Conservation (phyloP, 2,113 vertebrate genomes). For the Naja naja region DNA sequence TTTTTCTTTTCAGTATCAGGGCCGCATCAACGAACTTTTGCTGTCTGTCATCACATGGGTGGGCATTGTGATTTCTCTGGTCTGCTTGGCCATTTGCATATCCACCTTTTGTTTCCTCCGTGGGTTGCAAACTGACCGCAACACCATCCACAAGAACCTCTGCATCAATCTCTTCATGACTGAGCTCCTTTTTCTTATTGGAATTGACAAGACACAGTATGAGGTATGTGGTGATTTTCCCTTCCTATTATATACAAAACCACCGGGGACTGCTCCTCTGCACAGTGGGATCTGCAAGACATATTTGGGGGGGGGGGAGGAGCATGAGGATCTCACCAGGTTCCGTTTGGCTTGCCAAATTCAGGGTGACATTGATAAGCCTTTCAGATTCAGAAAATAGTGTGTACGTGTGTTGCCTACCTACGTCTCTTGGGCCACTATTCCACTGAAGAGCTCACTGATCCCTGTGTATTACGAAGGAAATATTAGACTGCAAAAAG, state of each 20-base stretch:
- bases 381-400: background rate
- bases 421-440: background rate
- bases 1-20: constrained; percentile 73
- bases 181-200: constrained; percentile 92
- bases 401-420: too few species aligned
- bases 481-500: background rate
- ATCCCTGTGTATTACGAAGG: background rate
- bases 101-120: constrained; percentile 95
- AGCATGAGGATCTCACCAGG: background rate
- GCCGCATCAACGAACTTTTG: constrained; percentile 85
- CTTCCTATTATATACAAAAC: background rate
- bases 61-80: constrained; percentile 90
- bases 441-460: background rate
- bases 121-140: constrained; percentile 89
- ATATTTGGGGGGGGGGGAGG: background rate
- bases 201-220: constrained; percentile 94
- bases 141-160: constrained; percentile 97
- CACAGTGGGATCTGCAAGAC: background rate
- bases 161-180: constrained; percentile 96
- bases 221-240: constrained; percentile 67
- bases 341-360: background rate
- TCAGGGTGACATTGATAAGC: background rate
- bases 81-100: constrained; percentile 93
- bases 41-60: constrained; percentile 95
- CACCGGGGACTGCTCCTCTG: background rate